Evolutionary conservation across 2,797 vertebrate genomes (phyloP).

Genomic region (Anabas testudineus): DNA sequence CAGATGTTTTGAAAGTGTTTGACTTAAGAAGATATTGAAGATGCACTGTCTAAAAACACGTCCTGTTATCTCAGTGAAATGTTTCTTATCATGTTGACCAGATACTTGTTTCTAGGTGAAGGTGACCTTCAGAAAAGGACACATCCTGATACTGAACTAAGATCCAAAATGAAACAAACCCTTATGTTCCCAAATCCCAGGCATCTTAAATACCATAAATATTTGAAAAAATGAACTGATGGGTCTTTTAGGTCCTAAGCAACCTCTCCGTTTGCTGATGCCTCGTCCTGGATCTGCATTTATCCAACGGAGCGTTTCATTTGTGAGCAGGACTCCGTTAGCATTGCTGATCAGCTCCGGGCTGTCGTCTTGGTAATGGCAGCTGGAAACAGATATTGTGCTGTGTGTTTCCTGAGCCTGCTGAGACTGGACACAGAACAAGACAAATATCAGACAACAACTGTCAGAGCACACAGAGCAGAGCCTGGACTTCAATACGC

Average conservation of each 20-base stretch:
- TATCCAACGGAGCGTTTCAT: constrained; percentile 39
- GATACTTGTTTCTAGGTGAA: too few relatives aligned
- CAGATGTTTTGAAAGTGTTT: too few relatives aligned
- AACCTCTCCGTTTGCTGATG: constrained; percentile 16
- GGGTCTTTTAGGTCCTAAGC: constrained; percentile 20
- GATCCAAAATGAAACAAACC: not conserved
- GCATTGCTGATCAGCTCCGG: constrained; percentile 47
- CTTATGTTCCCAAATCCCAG: not conserved
- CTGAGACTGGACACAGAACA: constrained; percentile 46
- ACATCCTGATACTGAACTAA: not conserved
- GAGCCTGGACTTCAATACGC: constrained; percentile 13
- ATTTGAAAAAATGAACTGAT: not conserved
- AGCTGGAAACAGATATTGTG: constrained; percentile 33
- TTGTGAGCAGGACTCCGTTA: constrained; percentile 35
- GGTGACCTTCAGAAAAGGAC: too few relatives aligned
- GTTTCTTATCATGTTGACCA: too few relatives aligned
- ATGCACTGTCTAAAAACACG: too few relatives aligned
- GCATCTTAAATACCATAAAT: not conserved
- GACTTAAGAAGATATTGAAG: too few relatives aligned
- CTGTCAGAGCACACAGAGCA: constrained; percentile 52
- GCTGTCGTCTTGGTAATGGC: constrained; percentile 66
- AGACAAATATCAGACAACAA: constrained; percentile 27
- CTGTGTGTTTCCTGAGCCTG: constrained; percentile 63
- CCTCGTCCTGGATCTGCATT: constrained; percentile 45
- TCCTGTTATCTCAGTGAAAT: too few relatives aligned